A percentile compares a stretch with the other conserved stretches of the same genome.
Evolutionary conservation across 2,888 invertebrate species (phyloP).

Genomic region (Podotricha telesiphe): DNA sequence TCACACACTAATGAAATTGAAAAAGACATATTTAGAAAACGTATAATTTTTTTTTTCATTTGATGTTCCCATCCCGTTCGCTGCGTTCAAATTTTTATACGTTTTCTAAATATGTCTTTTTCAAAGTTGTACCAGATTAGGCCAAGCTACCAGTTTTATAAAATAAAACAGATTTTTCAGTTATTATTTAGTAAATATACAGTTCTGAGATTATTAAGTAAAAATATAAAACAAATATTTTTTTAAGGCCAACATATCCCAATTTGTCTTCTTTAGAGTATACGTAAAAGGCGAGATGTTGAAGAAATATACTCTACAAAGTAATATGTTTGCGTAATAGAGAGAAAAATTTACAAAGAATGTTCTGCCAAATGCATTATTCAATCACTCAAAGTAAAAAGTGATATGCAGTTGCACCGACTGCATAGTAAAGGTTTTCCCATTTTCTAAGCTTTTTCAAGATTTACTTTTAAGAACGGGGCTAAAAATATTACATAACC

Average conservation of each 20-base stretch:
- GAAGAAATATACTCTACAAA: neutral
- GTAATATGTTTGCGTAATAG: neutral
- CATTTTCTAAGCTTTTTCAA: constrained; percentile 2
- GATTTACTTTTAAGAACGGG: neutral
- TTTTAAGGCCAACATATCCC: neutral
- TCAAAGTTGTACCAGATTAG: too few species aligned
- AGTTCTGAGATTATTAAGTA: too few species aligned
- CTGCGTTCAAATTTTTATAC: too few species aligned
- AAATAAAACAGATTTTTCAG: too few species aligned
- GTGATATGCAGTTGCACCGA: neutral
- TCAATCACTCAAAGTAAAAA: constrained; percentile 15
- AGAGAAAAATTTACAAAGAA: constrained; percentile 21
- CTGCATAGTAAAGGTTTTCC: neutral
- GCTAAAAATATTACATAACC: neutral
- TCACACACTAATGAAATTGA: too few species aligned
- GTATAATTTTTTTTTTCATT: too few species aligned
- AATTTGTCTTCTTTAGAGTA: neutral
- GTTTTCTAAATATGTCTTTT: too few species aligned
- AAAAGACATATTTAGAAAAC: too few species aligned
- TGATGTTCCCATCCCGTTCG: too few species aligned
- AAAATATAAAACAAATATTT: too few species aligned
- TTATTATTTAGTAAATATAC: too few species aligned
- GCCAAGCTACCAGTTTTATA: too few species aligned
- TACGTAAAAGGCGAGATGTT: neutral
- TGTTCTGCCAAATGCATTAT: constrained; percentile 18